phyloP scores from a whole-genome alignment of 2,888 invertebrate genomes.

The Hemistola chrysoprasaria region DNA sequence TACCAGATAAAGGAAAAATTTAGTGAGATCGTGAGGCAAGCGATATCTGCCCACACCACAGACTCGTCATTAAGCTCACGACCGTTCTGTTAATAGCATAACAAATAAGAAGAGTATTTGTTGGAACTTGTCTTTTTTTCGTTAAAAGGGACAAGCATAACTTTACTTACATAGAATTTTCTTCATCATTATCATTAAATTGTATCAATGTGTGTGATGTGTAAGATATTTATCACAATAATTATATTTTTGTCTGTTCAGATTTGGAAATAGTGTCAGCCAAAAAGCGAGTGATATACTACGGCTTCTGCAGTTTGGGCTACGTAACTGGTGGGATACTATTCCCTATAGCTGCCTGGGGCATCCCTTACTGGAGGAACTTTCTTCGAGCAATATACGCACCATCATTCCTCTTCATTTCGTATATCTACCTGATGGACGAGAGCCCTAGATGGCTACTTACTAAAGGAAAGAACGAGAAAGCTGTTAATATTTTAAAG shows the following conservation, averaged over 20 bases:
- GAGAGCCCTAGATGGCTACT: conserved; percentile 92
- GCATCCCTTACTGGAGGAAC: conserved; percentile 85
- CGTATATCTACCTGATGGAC: conserved; percentile 85
- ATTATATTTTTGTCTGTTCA: conserved; percentile 40
- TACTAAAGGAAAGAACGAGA: conserved; percentile 84
- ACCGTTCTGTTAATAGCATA: too few species aligned
- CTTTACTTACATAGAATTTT: too few species aligned
- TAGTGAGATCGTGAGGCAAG: too few species aligned
- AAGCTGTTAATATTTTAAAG: conserved; percentile 83
- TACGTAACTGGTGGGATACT: conserved; percentile 46
- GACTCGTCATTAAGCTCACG: too few species aligned
- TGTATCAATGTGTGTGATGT: background rate
- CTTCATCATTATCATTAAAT: too few species aligned
- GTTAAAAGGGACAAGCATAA: too few species aligned
- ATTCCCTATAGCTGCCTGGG: conserved; percentile 51
- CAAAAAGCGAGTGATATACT: conserved; percentile 53
- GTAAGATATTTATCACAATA: too few species aligned
- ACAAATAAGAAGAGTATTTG: too few species aligned
- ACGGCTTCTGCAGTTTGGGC: conserved; percentile 47
- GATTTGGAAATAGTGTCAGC: conserved; percentile 62
- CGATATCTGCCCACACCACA: too few species aligned
- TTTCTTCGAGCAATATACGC: conserved; percentile 85
- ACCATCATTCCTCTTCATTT: conserved; percentile 85
- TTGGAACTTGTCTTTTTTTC: too few species aligned
- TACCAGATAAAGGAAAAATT: too few species aligned